These are phyloP conservation scores for Mormoops blainvillei DNA, from an alignment of 2,113 vertebrate genomes.

Conservation along the genomic window DNA sequence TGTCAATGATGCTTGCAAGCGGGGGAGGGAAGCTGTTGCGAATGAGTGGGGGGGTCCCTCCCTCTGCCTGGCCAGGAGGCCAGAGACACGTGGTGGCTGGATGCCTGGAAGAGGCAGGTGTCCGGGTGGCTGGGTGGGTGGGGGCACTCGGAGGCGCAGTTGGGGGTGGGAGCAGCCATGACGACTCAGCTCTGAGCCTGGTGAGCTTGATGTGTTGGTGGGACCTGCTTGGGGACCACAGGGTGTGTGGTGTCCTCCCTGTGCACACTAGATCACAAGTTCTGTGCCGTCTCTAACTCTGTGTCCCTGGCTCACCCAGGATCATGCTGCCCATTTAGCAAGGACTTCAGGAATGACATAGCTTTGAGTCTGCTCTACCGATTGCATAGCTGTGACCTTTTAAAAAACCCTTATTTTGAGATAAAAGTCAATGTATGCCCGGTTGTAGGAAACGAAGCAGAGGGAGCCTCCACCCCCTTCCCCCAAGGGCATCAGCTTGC, in stretches of 20 bases:
- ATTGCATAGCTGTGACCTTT: neutral
- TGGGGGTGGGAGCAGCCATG: rapidly evolving
- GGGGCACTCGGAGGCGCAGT: neutral
- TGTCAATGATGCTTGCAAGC: rapidly evolving
- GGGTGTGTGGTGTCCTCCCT: neutral
- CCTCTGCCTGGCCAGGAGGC: rapidly evolving
- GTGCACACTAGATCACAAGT: neutral
- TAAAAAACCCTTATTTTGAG: neutral
- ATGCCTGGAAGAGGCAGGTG: rapidly evolving
- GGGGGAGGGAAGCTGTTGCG: rapidly evolving
- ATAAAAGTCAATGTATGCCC: neutral
- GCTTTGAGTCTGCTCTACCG: neutral
- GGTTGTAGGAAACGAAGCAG: neutral
- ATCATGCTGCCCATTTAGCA: neutral
- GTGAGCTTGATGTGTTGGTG: neutral
- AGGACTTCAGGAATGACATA: neutral
- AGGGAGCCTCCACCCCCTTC: neutral
- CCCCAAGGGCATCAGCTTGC: neutral
- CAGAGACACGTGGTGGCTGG: rapidly evolving
- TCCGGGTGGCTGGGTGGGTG: neutral
- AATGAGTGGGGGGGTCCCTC: rapidly evolving
- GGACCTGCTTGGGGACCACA: too few relatives aligned
- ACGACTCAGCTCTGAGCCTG: rapidly evolving
- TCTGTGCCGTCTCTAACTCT: neutral
- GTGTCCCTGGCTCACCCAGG: neutral